Base-by-base conservation (phyloP, 2,888 invertebrate species). In the Drosophila mimica region DNA sequence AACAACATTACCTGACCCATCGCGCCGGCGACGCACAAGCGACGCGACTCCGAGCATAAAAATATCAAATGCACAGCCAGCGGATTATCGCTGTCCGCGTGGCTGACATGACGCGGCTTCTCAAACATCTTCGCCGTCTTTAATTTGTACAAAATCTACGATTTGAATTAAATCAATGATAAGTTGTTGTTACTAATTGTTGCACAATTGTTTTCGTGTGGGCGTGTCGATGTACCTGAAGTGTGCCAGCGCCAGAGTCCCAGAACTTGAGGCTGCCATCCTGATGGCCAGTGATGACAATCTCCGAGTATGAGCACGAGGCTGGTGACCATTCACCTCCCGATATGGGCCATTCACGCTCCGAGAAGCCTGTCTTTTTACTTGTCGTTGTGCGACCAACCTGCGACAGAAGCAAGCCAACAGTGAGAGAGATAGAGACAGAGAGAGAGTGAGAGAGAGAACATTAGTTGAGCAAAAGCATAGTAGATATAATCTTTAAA, bases 231-330 rank as follows among this genome's bases (percentile, higher is more conserved):
- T 60, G 46, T 74, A 92, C 92, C 95, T 99, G 99, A 88, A 99
- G 95, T 76, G 97, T 97, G 82, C 98, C 98, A 62, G 98, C 98
- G 91, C 98, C 98, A 54, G 98, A 98, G 93, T 99, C 99, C 99
- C 99, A 99, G 94, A 99, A 99, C 93, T 99, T 99, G 67, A 99
- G 95, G 92, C 98, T 98, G 61, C 99, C 99, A 94, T 99, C 99
- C 79, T 99, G 97, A 94, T 99, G 99, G 59, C 99, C 99, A n/a
- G 99, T 99, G 87, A 99, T 96, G 87, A 99, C 97, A 91, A 99
- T 97, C 95, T 99, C 99, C 92, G 98, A 98, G 94, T 99, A 99
- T 93, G 98, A 98, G 94, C 98, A 98, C 70, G 98, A 98, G 89
- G 98, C 97, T 64, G 98, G 97, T 81, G 98, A 97, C 98, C 98